Evolutionary conservation across 2,888 invertebrate species (phyloP), one percentile per base, ranked within the genome.

Genomic region (Leucophora obtusa): DNA sequence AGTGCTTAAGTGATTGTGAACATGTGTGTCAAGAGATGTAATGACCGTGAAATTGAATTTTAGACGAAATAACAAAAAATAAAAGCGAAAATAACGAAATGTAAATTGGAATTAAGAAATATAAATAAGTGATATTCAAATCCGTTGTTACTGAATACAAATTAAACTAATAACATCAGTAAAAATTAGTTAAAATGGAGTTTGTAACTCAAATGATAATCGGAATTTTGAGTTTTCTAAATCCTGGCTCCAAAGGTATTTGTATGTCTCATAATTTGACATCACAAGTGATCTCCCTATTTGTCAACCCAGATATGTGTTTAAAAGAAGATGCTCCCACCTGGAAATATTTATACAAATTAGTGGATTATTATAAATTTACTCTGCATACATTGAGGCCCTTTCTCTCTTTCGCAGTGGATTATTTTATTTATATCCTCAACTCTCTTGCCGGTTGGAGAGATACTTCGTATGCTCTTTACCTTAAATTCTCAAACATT

Each of bases 371-470:
- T 28, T 79, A 71, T n/a, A 63, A 71, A 35, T 51, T 70, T 18
- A 50, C 53, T 18, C n/a, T 76, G 11, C 82, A 83, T n/a, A 56
- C 72, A 14, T 33, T 83, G 62, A 68, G 77, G 65, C 68, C 79
- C 24, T 71, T 73, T 6, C 38, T 82, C 17, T 56, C 66, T 17
- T 56, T 77, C 21, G 47, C 51, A 6, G 54, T 71, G 56, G 75
- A 85, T 47, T 38, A 82, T 9, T 84, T 83, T 51, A 5, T 58
- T 4, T 63, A 85, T 24, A 60, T 74, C 14, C 73, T 58, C 50
- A 77, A 86, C 14, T 68, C 81, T 17, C 18, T 84, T 10, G 53
- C 62, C 14, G 63, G 82, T 17, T 83, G 74, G 56, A 82, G 69
- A 28, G 72, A 60, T 17, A 11, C 73, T 28, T 1, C 75, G 6